Base-by-base conservation (phyloP, 1,140 invertebrate species). In the Venturia canescens region DNA sequence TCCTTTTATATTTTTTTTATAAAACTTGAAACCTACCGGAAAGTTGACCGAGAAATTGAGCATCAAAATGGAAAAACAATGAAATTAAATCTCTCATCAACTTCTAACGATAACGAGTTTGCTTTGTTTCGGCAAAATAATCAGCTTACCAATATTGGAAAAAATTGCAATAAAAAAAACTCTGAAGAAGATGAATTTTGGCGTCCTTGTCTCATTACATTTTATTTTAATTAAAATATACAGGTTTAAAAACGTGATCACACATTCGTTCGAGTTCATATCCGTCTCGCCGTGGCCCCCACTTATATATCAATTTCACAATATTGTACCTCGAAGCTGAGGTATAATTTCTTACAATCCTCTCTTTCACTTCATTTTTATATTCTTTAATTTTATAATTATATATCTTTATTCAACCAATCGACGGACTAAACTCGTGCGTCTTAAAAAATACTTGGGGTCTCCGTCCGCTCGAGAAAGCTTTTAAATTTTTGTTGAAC, bases 191-290 rank as follows among this genome's bases (percentile, higher is more conserved):
- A 80, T 78, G 74, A 50, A 11, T 53, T 67, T 21, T 76, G 31
- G 78, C 66, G 76, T 76, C 66, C 48, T 82, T 84, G 83, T 86
- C 82, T 86, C 31, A 11, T 44, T 44, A 44, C 84, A 60, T 88
- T 87, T 57, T 70, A 87, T 85, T 88, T 87, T 88, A 87, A 88
- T 88, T 88, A 88, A 88, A 89, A 89, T 89, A 88, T 89, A 88
- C 84, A 88, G 83, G 74, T 85, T 82, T 86, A 86, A 84, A 87
- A 87, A 87, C 81, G 83, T 84, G 85, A 88, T 88, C 86, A 89
- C 88, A 88, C 87, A 88, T 88, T 88, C 87, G 83, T 87, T 87
- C 85, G 48, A 84, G 72, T 80, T 84, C 16, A 48, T 72, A 38
- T 81, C 26, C 57, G 57, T 48, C 63, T 34, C 34, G 29, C 38